These are phyloP conservation scores for Eurystomus gularis DNA, from an alignment of 2,113 vertebrate genomes.

Conservation along the genomic window DNA sequence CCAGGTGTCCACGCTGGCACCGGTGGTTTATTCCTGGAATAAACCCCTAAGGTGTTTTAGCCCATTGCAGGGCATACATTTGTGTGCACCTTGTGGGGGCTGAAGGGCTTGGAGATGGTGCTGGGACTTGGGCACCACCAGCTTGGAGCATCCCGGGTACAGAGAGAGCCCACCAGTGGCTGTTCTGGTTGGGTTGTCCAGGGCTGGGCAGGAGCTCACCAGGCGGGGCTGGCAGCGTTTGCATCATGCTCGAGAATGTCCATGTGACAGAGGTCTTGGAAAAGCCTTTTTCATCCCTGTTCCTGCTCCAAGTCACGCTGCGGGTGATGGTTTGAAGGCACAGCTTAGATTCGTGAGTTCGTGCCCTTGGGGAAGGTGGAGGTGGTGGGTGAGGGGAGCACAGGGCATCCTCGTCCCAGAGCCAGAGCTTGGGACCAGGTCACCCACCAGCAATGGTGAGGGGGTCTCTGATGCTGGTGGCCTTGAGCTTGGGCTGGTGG, in stretches of 20 bases:
- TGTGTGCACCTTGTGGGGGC: accelerated
- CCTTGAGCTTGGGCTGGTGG: background rate
- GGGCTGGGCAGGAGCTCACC: background rate
- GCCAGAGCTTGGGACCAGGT: background rate
- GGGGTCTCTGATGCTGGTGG: accelerated
- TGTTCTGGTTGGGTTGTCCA: background rate
- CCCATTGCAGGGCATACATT: accelerated
- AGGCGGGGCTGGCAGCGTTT: background rate
- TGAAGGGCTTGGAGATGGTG: background rate
- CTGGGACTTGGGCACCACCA: accelerated
- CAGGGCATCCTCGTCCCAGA: background rate
- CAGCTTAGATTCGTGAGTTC: background rate
- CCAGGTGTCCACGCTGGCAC: accelerated
- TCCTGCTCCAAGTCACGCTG: background rate
- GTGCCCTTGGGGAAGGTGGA: background rate
- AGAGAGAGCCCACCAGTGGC: accelerated
- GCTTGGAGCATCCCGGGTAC: accelerated
- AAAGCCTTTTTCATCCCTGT: background rate
- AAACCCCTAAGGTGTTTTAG: background rate
- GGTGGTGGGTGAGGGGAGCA: background rate
- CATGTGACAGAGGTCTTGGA: background rate
- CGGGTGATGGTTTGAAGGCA: background rate
- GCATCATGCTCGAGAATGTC: accelerated
- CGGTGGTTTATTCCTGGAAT: background rate
- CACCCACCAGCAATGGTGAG: too few species aligned